phyloP scores from a whole-genome alignment of 2,797 vertebrate species.

The Moxostoma hubbsi region DNA sequence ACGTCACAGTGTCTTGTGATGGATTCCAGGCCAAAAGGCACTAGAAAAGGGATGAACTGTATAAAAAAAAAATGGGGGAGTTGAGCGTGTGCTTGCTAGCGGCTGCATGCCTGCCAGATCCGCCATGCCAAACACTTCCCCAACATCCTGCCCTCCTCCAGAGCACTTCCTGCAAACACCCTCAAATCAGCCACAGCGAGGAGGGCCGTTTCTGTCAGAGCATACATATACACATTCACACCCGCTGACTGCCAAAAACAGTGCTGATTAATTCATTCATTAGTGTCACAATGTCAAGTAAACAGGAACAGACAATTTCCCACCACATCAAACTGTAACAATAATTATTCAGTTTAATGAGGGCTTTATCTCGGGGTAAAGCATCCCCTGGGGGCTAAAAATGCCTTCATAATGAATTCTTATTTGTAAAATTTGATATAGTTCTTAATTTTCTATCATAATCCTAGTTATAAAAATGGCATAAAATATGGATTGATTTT shows the following conservation, averaged over 20 bases:
- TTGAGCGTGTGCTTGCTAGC: constrained; percentile 38
- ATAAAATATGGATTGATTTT: too few species aligned
- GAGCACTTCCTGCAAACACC: constrained; percentile 66
- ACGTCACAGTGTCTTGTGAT: constrained; percentile 36
- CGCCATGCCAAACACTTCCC: constrained; percentile 70
- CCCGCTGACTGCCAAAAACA: constrained; percentile 25
- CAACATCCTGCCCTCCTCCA: constrained; percentile 67
- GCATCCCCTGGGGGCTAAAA: neutral
- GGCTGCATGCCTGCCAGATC: constrained; percentile 56
- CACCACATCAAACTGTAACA: constrained; percentile 28
- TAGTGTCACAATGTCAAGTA: constrained; percentile 35
- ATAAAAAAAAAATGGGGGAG: constrained; percentile 13
- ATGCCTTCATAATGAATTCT: too few species aligned
- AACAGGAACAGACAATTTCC: constrained; percentile 38
- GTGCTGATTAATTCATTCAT: constrained; percentile 30
- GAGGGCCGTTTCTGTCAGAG: constrained; percentile 1
- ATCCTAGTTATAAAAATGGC: too few species aligned
- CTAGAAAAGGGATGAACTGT: constrained; percentile 6
- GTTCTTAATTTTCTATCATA: too few species aligned
- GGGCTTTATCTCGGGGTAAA: constrained; percentile 24
- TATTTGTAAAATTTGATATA: too few species aligned
- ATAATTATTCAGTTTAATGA: constrained; percentile 41
- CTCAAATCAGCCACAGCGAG: constrained; percentile 17
- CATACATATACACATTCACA: constrained; percentile 19
- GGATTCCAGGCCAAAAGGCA: constrained; percentile 48